Evolutionary conservation across 2,888 invertebrate species (phyloP).

Genomic region (Machimus rusticus): DNA sequence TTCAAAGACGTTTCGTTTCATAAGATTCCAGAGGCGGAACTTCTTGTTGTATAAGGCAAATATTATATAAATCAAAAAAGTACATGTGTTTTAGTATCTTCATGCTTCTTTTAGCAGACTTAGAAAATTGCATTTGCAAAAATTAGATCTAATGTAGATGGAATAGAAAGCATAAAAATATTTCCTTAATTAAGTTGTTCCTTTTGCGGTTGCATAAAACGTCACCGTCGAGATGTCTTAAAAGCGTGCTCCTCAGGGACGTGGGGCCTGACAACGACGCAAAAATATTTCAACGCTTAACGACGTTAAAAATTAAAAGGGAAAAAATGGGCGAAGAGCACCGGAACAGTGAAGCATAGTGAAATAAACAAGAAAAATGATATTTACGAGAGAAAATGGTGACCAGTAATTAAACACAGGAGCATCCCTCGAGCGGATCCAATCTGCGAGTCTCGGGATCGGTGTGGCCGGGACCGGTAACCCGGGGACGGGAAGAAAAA

Average conservation of each 20-base stretch:
- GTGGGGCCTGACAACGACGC: neutral
- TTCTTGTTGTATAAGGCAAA: too few species aligned
- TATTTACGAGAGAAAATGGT: constrained; percentile 24
- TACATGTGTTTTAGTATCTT: too few species aligned
- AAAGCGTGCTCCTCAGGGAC: neutral
- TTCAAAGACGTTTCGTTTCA: too few species aligned
- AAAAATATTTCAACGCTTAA: neutral
- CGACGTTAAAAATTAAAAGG: neutral
- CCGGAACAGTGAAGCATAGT: neutral
- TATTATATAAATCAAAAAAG: too few species aligned
- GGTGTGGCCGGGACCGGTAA: neutral
- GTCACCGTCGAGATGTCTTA: neutral
- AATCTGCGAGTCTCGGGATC: neutral
- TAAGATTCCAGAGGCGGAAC: too few species aligned
- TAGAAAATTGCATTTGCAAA: too few species aligned
- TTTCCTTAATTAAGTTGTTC: neutral
- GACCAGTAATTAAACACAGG: constrained; percentile 11
- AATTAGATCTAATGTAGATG: too few species aligned
- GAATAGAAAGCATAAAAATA: neutral
- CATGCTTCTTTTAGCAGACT: too few species aligned
- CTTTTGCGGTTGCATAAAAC: neutral
- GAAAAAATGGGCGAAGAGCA: neutral
- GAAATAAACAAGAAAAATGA: constrained; percentile 2
- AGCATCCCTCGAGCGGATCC: neutral
- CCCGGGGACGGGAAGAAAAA: neutral